Base-by-base conservation (phyloP, 2,888 invertebrate genomes). In the Andricus quercusramuli region DNA sequence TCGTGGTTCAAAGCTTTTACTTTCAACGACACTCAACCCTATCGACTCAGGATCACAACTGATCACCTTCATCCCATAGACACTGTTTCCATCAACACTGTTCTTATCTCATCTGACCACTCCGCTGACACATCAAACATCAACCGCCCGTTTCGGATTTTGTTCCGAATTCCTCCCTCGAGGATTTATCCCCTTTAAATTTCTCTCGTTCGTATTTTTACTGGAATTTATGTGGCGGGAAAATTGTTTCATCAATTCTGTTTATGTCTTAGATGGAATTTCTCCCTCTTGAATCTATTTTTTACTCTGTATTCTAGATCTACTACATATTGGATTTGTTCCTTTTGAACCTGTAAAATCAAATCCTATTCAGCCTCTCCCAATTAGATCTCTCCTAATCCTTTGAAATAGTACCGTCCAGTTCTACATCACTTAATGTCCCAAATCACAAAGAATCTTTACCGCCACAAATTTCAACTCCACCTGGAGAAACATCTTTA, bases 1-100 rank as follows among this genome's bases (percentile, higher is more conserved):
- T 65, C 76, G 77, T 76, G 79, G 47, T 17, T 37, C 37, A 8
- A 11, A 59, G 76, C 81, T 77, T 79, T 79, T 79, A 77, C 81
- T 79, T 77, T 81, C 77, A 44, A 20, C 22, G 13, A 17, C 29
- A 64, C 64, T 44, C 65, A 47, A 37, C 47, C 64, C 44, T 47
- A 77, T 77, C 65, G 65, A 77, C 64, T 77, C 47, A 29, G 37
- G 64, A 77, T 65, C 77, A 37, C 44, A 29, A 22, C 20, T 64
- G 15, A 65, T 64, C 29, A 77, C 17, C 29, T 77, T 64, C 41
- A 44, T 37, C n/a, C 64, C 37, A 22, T 59, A 29, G 22, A 37
- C n/a, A 37, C 20, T 56, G 2, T 25, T 44, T n/a, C 56, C 56
- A n/a, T 56, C 56, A 56, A 65, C 32, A 65, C 65, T 29, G 17